Percentiles rank a stretch among this genome's conserved stretches.
phyloP scores from a whole-genome alignment of 2,113 vertebrate genomes.

The Plecotus auritus region DNA sequence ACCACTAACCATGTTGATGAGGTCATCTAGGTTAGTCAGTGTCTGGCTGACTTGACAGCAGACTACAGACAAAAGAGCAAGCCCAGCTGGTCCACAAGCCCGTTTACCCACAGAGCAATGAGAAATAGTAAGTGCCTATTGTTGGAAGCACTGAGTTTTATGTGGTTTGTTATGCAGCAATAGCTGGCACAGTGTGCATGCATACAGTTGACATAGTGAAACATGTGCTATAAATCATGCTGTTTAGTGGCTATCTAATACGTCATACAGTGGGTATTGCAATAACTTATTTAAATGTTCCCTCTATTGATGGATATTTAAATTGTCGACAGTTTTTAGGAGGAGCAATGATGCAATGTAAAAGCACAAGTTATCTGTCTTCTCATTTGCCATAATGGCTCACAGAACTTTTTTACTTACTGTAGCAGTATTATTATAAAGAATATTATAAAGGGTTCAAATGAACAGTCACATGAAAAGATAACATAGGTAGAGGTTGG shows the following conservation, averaged over 20 bases:
- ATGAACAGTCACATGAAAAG: background rate
- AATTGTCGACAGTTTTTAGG: background rate
- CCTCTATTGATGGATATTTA: background rate
- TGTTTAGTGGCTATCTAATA: background rate
- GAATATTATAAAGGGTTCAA: background rate
- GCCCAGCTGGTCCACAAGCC: background rate
- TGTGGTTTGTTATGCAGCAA: background rate
- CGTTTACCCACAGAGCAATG: background rate
- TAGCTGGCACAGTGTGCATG: background rate
- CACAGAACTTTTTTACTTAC: background rate
- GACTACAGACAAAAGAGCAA: background rate
- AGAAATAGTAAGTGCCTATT: background rate
- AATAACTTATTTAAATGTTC: background rate
- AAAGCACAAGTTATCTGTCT: background rate
- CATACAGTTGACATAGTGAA: background rate
- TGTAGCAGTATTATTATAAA: background rate
- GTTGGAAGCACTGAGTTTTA: background rate
- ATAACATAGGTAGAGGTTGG: background rate
- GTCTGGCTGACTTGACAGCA: background rate
- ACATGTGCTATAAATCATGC: background rate
- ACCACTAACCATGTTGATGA: background rate
- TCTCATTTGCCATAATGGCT: background rate
- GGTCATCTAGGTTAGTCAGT: background rate
- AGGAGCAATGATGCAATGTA: background rate
- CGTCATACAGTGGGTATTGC: background rate